Conservation (phyloP, 2,113 vertebrate genomes). For the Vidua macroura region DNA sequence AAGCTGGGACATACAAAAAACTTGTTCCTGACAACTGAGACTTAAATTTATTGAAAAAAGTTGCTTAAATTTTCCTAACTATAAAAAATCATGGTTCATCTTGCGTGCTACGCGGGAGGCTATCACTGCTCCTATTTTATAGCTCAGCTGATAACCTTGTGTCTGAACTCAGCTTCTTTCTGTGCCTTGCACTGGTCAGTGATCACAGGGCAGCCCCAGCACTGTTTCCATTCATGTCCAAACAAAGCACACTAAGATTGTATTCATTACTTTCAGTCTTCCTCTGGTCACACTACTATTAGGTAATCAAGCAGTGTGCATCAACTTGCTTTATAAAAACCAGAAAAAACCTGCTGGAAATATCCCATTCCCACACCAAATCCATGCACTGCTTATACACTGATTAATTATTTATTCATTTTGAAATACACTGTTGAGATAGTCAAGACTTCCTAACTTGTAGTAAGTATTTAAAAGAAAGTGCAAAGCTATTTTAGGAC, state of each 20-base stretch:
- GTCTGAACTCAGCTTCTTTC: not conserved
- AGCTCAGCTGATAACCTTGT: not conserved
- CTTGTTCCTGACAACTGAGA: not conserved
- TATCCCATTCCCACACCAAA: not conserved
- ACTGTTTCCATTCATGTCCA: not conserved
- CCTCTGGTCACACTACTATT: not conserved
- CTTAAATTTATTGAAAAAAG: not conserved
- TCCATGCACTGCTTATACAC: not conserved
- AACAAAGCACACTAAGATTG: not conserved
- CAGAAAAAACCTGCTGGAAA: not conserved
- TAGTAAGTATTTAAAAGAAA: not conserved
- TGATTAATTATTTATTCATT: slow-evolving; percentile 14
- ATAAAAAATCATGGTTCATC: not conserved
- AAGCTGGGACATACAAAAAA: not conserved
- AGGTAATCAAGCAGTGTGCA: not conserved
- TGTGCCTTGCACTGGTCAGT: not conserved
- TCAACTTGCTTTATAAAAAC: not conserved
- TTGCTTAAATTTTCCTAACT: not conserved
- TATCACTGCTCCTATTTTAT: not conserved
- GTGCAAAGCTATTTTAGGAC: slow-evolving; percentile 5
- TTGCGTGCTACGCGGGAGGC: not conserved
- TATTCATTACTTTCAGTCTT: not conserved
- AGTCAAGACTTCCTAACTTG: not conserved
- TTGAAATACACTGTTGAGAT: not conserved
- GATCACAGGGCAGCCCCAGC: not conserved